These are phyloP conservation scores for Ennomos erosarius DNA, from an alignment of 2,888 invertebrate species.

Conservation along the genomic window DNA sequence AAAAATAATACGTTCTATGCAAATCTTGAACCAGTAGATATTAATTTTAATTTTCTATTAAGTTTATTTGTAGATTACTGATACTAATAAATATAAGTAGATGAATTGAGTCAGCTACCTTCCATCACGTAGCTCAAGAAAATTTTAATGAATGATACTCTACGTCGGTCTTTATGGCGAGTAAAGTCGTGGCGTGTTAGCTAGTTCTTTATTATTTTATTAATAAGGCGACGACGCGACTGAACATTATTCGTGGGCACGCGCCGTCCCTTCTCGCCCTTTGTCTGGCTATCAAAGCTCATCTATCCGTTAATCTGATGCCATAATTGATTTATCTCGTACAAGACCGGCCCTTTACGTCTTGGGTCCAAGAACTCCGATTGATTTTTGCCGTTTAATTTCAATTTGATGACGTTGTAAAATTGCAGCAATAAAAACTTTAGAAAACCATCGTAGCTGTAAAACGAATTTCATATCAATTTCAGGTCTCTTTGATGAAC, in stretches of 20 bases:
- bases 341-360: slow-evolving; percentile 39
- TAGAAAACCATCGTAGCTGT: slow-evolving; percentile 13
- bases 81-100: too few relatives aligned
- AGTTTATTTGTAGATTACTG: too few relatives aligned
- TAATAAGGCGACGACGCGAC: slow-evolving; percentile 15
- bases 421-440: slow-evolving; percentile 18
- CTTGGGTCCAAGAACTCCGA: slow-evolving; percentile 30
- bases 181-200: too few relatives aligned
- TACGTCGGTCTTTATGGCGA: too few relatives aligned
- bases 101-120: too few relatives aligned
- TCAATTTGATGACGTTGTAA: slow-evolving; percentile 40
- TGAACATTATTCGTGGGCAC: slow-evolving; percentile 71
- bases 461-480: slow-evolving; percentile 17
- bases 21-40: too few relatives aligned
- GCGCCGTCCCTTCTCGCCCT: slow-evolving; percentile 57
- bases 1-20: too few relatives aligned
- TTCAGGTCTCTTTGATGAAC: slow-evolving; percentile 13
- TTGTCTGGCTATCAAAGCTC: slow-evolving; percentile 62
- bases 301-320: slow-evolving; percentile 76
- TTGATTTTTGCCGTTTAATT: slow-evolving; percentile 34
- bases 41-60: too few relatives aligned
- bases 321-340: slow-evolving; percentile 60
- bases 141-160: too few relatives aligned
- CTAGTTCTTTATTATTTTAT: too few relatives aligned
- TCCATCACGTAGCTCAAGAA: too few relatives aligned